Conservation (phyloP, 2,113 vertebrate genomes). For the Carassius gibelio region DNA sequence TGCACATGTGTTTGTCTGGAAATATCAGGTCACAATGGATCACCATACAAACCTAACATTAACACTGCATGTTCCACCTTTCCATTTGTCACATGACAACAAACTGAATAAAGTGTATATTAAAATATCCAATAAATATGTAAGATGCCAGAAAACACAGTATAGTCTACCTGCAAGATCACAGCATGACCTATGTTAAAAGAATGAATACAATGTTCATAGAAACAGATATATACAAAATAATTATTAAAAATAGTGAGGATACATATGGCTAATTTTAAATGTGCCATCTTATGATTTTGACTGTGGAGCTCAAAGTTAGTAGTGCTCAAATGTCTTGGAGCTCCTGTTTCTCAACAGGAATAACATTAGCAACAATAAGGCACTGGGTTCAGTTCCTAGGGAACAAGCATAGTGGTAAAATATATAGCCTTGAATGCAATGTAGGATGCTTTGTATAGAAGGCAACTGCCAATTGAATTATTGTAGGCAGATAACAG, state of each 20-base stretch:
- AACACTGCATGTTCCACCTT: background rate
- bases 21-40: background rate
- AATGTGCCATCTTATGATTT: background rate
- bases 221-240: background rate
- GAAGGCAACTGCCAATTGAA: background rate
- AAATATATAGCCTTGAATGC: background rate
- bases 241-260: no score
- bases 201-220: background rate
- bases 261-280: no score
- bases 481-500: background rate
- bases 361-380: background rate
- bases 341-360: background rate
- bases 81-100: background rate
- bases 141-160: background rate
- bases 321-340: background rate
- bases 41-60: background rate
- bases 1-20: background rate
- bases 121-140: background rate
- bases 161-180: background rate
- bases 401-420: background rate
- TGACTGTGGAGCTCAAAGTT: background rate
- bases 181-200: background rate
- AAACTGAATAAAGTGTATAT: background rate
- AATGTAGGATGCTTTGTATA: background rate
- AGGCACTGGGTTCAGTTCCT: background rate